Evolutionary conservation across 1,140 invertebrate genomes (phyloP).

Genomic region (Notospermus geniculatus): DNA sequence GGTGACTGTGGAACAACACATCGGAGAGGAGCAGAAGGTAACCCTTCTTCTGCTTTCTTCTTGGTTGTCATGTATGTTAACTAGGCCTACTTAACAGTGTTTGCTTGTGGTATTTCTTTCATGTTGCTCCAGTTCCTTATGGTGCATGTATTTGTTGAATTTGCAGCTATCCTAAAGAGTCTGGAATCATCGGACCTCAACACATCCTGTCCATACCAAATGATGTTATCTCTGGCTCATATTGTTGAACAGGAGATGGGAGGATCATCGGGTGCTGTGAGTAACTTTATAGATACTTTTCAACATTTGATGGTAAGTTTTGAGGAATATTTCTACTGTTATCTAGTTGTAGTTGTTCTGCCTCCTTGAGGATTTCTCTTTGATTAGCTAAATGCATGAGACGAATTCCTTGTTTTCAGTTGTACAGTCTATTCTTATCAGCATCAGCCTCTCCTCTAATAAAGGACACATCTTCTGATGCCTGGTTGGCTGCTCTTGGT

Average conservation of each 20-base stretch:
- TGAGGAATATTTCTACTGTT: too few species aligned
- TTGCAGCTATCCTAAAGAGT: conserved; percentile 5
- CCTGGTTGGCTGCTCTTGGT: conserved; percentile 60
- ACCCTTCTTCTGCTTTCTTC: too few species aligned
- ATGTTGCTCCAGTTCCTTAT: not conserved
- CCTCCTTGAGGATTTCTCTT: too few species aligned
- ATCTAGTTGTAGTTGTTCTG: too few species aligned
- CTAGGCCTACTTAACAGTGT: too few species aligned
- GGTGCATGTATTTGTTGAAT: not conserved
- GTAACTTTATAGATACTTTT: conserved; percentile 11
- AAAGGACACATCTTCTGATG: conserved; percentile 21
- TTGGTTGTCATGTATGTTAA: too few species aligned
- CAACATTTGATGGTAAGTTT: not conserved
- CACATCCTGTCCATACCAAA: conserved; percentile 27
- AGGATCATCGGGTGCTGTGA: conserved; percentile 53
- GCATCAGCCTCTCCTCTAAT: conserved; percentile 59
- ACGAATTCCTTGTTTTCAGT: conserved; percentile 31
- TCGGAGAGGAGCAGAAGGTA: conserved; percentile 63
- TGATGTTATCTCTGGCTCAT: conserved; percentile 35
- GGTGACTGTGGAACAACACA: conserved; percentile 79
- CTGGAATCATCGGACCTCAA: conserved; percentile 29
- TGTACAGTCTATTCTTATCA: conserved; percentile 65
- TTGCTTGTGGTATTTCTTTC: too few species aligned
- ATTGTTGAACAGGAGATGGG: conserved; percentile 52
- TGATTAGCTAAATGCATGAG: too few species aligned